Evolutionary conservation across 2,888 invertebrate species (phyloP), one percentile per base, ranked within the genome.

Genomic region (Hedychridium roseum): DNA sequence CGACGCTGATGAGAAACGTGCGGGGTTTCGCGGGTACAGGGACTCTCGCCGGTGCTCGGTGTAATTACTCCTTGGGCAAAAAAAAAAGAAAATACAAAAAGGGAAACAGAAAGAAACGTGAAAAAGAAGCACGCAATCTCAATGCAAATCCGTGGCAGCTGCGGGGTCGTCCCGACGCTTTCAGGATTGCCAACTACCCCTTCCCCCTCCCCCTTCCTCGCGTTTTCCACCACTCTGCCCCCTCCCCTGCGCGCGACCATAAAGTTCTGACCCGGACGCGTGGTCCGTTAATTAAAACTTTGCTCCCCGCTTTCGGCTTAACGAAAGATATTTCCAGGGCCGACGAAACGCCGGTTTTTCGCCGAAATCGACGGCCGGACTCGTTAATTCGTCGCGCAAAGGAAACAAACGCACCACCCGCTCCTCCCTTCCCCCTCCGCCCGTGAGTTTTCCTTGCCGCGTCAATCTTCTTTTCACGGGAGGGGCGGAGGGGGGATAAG

Each of bases 101-200:
- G 12, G 6, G 31, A 21, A 36, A 26, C n/a, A 35, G 26, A 34
- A 39, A 27, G 26, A 30, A 36, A 14, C 11, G 12, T 3, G 31
- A 21, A 36, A 26, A 14, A 41, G 62, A 71, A 70, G 71, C 71
- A 70, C 60, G 71, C 70, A 76, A 76, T 76, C 70, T 74, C 71
- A 74, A 75, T 76, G 76, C 76, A 75, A 75, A 76, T 75, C 71
- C 70, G 63, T 53, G 64, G 68, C 73, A 72, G 71, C 68, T 72
- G 68, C 69, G 65, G 68, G 69, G 57, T 54, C 66, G 58, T 54
- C 53, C 60, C 55, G 59, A 50, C 62, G 66, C 66, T 70, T 67
- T 67, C 62, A 61, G 66, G 57, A 70, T 71, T 67, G 60, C 64
- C 63, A 61, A 58, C 65, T 50, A 35, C 42, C 32, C 32, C 27